Percentiles rank a stretch among this genome's conserved stretches.
Conservation (phyloP, 2,888 invertebrate species). For the Hyalella azteca region DNA sequence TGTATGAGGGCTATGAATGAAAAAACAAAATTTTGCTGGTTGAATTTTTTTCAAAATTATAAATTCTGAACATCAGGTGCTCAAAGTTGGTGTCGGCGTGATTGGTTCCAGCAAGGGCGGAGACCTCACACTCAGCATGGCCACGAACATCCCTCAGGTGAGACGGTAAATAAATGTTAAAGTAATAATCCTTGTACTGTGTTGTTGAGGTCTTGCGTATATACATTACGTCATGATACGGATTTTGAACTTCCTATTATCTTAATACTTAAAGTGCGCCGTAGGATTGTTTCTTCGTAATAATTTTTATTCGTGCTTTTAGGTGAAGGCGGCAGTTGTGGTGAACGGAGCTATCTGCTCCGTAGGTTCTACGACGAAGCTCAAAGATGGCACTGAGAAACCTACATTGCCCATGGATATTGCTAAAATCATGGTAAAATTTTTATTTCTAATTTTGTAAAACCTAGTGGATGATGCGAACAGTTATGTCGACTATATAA, state of each 20-base stretch:
- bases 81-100: constrained; percentile 44
- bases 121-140: constrained; percentile 47
- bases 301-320: neutral
- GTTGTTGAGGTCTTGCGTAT: too few species aligned
- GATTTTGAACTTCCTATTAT: too few species aligned
- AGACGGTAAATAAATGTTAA: too few species aligned
- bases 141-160: constrained; percentile 49
- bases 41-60: too few species aligned
- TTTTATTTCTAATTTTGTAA: too few species aligned
- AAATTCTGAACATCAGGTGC: constrained; percentile 39
- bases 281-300: neutral
- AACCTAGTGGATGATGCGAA: neutral
- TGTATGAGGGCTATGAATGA: too few species aligned
- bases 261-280: too few species aligned
- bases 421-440: neutral
- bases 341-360: neutral
- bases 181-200: too few species aligned
- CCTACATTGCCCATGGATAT: neutral
- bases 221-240: too few species aligned
- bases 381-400: neutral
- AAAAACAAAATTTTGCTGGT: too few species aligned
- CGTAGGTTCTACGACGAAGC: neutral
- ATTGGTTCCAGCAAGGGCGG: constrained; percentile 51
- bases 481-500: too few species aligned
- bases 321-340: neutral